phyloP scores from a whole-genome alignment of 1,140 invertebrate genomes.

The Mylabris phalerata region DNA sequence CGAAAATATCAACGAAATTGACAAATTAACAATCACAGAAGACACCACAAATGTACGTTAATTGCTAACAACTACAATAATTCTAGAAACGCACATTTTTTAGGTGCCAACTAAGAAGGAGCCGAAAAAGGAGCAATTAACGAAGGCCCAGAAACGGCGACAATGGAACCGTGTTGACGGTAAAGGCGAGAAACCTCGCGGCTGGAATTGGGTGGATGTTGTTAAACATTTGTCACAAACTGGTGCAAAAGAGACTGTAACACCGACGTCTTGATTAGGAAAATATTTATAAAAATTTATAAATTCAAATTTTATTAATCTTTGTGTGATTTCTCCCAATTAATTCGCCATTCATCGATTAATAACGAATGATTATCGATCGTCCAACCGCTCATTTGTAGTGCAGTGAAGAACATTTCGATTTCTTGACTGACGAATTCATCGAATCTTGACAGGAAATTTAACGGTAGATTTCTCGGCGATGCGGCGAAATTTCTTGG shows the following conservation, averaged over 20 bases:
- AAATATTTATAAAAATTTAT: slow-evolving; percentile 11
- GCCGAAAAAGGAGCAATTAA: slow-evolving; percentile 74
- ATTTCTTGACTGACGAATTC: slow-evolving; percentile 38
- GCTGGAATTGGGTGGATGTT: slow-evolving; percentile 92
- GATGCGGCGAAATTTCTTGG: slow-evolving; percentile 14
- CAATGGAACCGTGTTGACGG: slow-evolving; percentile 77
- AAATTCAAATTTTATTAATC: slow-evolving; percentile 10
- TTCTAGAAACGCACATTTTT: no score
- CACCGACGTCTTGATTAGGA: slow-evolving; percentile 31
- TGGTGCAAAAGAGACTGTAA: slow-evolving; percentile 47
- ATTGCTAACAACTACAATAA: no score
- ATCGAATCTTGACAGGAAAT: slow-evolving; percentile 41
- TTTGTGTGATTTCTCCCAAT: slow-evolving; percentile 10
- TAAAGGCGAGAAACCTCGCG: slow-evolving; percentile 77
- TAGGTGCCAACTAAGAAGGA: slow-evolving; percentile 43
- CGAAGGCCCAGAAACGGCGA: slow-evolving; percentile 84
- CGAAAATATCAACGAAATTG: slow-evolving; percentile 40
- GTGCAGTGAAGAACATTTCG: slow-evolving; percentile 37
- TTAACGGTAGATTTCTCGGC: slow-evolving; percentile 41
- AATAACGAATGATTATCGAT: slow-evolving; percentile 45
- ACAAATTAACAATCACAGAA: neutral
- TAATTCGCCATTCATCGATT: slow-evolving; percentile 44
- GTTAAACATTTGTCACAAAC: slow-evolving; percentile 92
- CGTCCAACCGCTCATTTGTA: slow-evolving; percentile 48
- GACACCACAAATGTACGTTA: no score